A percentile compares a stretch with the other conserved stretches of the same genome.
Conservation (phyloP, 2,888 invertebrate genomes). For the Brachypterus glaber region DNA sequence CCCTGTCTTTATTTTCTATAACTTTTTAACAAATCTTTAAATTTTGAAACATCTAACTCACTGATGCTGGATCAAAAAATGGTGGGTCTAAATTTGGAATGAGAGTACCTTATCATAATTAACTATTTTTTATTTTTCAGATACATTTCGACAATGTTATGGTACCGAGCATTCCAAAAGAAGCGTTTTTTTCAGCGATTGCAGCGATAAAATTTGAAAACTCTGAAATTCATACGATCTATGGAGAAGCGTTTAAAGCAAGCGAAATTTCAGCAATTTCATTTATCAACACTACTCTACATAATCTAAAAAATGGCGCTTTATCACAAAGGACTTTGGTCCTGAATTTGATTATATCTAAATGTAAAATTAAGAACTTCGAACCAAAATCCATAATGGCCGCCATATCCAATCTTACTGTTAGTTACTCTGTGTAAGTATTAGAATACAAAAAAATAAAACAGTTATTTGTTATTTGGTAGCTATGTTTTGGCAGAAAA, state of each 20-base stretch:
- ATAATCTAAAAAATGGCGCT: slow-evolving; percentile 52
- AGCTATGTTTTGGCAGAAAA: slow-evolving; percentile 50
- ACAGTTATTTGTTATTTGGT: too few relatives aligned
- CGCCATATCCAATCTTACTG: slow-evolving; percentile 53
- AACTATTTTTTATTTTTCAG: slow-evolving; percentile 39
- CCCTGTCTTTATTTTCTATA: background rate
- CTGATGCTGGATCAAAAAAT: too few relatives aligned
- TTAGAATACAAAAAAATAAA: background rate
- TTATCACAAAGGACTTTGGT: slow-evolving; percentile 55
- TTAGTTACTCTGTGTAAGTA: slow-evolving; percentile 54
- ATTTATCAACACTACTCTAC: slow-evolving; percentile 53
- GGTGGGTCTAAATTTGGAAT: too few relatives aligned
- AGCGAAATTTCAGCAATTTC: slow-evolving; percentile 53
- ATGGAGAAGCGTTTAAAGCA: slow-evolving; percentile 56
- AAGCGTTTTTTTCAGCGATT: slow-evolving; percentile 55
- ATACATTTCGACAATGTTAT: slow-evolving; percentile 53
- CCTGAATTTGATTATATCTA: slow-evolving; percentile 49
- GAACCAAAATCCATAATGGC: slow-evolving; percentile 52
- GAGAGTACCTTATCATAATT: background rate
- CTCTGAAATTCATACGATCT: slow-evolving; percentile 48
- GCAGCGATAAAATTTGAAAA: slow-evolving; percentile 50
- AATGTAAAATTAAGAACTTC: slow-evolving; percentile 49
- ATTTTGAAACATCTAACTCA: too few relatives aligned
- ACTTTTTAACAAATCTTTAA: too few relatives aligned
- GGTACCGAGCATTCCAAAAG: slow-evolving; percentile 49